phyloP scores from a whole-genome alignment of 2,888 invertebrate species.

The Acleris literana region DNA sequence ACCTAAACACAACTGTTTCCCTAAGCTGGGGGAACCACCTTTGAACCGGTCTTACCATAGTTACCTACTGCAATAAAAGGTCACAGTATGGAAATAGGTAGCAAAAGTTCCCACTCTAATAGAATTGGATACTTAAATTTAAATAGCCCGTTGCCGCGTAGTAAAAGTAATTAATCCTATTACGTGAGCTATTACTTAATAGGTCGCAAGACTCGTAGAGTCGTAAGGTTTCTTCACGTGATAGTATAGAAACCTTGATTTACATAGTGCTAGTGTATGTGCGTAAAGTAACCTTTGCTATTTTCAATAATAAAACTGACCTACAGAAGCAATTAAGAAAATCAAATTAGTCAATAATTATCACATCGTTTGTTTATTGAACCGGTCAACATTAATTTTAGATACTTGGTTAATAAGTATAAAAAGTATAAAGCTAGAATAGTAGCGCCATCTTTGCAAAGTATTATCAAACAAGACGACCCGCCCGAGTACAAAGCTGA shows the following conservation, averaged over 20 bases:
- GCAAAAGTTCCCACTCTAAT: neutral
- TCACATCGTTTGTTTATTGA: too few species aligned
- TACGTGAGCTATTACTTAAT: slow-evolving; percentile 24
- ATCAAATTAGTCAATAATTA: too few species aligned
- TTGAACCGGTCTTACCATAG: too few species aligned
- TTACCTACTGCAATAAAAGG: neutral
- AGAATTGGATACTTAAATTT: neutral
- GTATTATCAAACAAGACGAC: neutral
- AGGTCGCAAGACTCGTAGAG: slow-evolving; percentile 13
- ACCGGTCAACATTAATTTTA: neutral
- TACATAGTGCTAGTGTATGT: neutral
- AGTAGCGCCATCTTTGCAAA: slow-evolving; percentile 15
- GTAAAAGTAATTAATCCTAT: slow-evolving; percentile 18
- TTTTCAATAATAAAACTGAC: too few species aligned
- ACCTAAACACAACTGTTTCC: too few species aligned
- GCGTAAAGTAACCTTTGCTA: neutral
- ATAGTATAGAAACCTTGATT: neutral
- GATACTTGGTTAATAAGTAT: neutral
- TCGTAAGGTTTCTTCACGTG: slow-evolving; percentile 28
- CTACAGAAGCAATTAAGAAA: too few species aligned
- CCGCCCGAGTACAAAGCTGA: too few species aligned
- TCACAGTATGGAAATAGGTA: neutral
- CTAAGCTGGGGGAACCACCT: too few species aligned
- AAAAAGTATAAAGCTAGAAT: too few species aligned
- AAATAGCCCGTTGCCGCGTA: slow-evolving; percentile 3